Percentiles rank a stretch among this genome's conserved stretches.
These are phyloP conservation scores for Vanessa tameamea DNA, from an alignment of 1,140 invertebrate genomes.

Conservation along the genomic window DNA sequence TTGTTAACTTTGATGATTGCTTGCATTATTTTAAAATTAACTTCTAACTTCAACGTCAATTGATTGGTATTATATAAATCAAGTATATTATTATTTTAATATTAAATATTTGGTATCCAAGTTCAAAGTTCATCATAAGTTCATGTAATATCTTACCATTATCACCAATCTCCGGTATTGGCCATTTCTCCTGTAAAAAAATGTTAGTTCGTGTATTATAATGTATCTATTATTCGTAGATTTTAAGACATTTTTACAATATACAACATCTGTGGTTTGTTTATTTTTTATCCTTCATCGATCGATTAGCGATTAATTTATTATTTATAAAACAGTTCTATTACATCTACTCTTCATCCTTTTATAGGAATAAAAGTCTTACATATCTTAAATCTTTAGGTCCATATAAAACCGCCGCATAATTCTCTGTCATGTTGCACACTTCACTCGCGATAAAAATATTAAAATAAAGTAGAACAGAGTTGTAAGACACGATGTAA, in stretches of 20 bases:
- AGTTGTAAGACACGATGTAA: not conserved
- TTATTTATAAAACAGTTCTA: too few relatives aligned
- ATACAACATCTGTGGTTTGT: too few relatives aligned
- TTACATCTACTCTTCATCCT: too few relatives aligned
- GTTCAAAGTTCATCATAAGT: not conserved
- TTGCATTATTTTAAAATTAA: too few relatives aligned
- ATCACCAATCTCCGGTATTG: slow-evolving; percentile 47
- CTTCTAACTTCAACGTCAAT: too few relatives aligned
- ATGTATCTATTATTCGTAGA: not conserved
- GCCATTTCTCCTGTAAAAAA: slow-evolving; percentile 53
- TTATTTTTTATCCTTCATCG: too few relatives aligned
- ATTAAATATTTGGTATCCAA: not conserved
- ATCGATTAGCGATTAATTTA: too few relatives aligned
- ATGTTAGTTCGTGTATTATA: slow-evolving; percentile 7
- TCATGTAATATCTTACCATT: slow-evolving; percentile 37
- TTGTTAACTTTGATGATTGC: too few relatives aligned
- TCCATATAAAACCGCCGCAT: slow-evolving; percentile 45
- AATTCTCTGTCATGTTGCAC: slow-evolving; percentile 33
- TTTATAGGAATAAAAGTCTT: slow-evolving; percentile 20
- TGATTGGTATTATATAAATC: too few relatives aligned
- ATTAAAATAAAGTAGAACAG: not conserved
- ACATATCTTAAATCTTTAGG: slow-evolving; percentile 48
- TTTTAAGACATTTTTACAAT: too few relatives aligned
- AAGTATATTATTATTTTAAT: too few relatives aligned
- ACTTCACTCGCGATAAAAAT: not conserved